phyloP scores from a whole-genome alignment of 1,140 invertebrate genomes.

The Bombus sylvicola region DNA sequence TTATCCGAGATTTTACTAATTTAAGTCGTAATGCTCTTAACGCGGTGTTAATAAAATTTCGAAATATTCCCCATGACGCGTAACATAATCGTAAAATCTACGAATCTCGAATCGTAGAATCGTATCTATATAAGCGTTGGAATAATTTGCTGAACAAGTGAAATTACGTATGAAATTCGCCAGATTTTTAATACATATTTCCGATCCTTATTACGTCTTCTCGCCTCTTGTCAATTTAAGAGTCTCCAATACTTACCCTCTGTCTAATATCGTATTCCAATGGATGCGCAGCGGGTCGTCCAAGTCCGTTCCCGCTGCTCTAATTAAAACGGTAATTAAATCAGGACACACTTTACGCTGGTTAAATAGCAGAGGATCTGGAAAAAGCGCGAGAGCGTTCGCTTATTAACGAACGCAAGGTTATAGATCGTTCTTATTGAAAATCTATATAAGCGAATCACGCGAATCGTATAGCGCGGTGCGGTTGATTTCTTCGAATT shows the following conservation, averaged over 20 bases:
- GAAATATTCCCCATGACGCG: too few relatives aligned
- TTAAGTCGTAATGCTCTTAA: too few relatives aligned
- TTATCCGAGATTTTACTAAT: too few relatives aligned
- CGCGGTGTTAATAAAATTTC: too few relatives aligned
- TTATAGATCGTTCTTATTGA: background rate
- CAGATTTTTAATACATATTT: too few relatives aligned
- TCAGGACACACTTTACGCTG: background rate
- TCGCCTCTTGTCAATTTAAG: background rate
- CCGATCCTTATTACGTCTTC: too few relatives aligned
- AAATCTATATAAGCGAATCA: too few relatives aligned
- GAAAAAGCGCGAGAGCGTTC: background rate
- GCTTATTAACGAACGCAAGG: background rate
- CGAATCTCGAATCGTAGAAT: too few relatives aligned
- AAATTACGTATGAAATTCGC: too few relatives aligned
- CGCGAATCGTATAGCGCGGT: background rate
- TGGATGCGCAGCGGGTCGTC: background rate
- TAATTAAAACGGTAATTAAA: conserved; percentile 30
- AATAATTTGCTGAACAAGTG: too few relatives aligned
- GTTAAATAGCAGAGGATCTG: background rate
- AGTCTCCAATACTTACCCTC: background rate
- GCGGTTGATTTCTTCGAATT: conserved; percentile 48
- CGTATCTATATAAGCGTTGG: too few relatives aligned
- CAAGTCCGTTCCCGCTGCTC: background rate
- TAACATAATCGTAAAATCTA: too few relatives aligned
- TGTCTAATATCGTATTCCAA: background rate